Evolutionary conservation across 2,888 invertebrate genomes (phyloP).

Genomic region (Diaphora mendica): DNA sequence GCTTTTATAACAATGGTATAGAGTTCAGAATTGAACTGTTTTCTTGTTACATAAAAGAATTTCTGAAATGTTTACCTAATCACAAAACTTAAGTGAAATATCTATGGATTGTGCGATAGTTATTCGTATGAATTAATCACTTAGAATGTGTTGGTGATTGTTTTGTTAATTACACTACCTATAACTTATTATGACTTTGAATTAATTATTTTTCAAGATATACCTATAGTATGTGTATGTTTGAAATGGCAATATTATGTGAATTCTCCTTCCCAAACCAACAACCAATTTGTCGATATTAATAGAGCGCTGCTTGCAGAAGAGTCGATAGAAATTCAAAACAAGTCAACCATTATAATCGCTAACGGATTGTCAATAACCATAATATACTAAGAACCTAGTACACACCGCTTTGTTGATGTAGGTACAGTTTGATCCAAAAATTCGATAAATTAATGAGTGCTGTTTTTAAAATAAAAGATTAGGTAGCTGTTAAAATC

Average conservation of each 20-base stretch:
- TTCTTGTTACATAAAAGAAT: constrained; percentile 26
- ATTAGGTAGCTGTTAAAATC: too few species aligned
- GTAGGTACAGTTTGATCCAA: too few species aligned
- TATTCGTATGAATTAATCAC: neutral
- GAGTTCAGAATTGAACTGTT: constrained; percentile 28
- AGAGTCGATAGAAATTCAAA: constrained; percentile 1
- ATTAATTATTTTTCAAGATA: too few species aligned
- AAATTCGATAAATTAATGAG: neutral
- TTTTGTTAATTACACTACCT: neutral
- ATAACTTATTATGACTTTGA: too few species aligned
- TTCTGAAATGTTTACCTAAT: constrained; percentile 33
- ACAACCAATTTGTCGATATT: constrained; percentile 5
- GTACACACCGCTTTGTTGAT: too few species aligned
- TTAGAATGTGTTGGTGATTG: neutral
- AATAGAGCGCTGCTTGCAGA: constrained; percentile 9
- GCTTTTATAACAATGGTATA: constrained; percentile 40
- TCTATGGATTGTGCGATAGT: constrained; percentile 31
- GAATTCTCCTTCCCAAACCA: too few species aligned
- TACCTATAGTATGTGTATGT: too few species aligned
- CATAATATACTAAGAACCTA: neutral
- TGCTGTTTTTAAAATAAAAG: neutral
- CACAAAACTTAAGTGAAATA: constrained; percentile 55
- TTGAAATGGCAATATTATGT: too few species aligned
- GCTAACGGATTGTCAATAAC: constrained; percentile 9
- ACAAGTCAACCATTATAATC: constrained; percentile 14